Percentiles rank a stretch among this genome's conserved stretches.
phyloP scores from a whole-genome alignment of 2,797 vertebrate genomes.

The Premnoplex brunnescens region DNA sequence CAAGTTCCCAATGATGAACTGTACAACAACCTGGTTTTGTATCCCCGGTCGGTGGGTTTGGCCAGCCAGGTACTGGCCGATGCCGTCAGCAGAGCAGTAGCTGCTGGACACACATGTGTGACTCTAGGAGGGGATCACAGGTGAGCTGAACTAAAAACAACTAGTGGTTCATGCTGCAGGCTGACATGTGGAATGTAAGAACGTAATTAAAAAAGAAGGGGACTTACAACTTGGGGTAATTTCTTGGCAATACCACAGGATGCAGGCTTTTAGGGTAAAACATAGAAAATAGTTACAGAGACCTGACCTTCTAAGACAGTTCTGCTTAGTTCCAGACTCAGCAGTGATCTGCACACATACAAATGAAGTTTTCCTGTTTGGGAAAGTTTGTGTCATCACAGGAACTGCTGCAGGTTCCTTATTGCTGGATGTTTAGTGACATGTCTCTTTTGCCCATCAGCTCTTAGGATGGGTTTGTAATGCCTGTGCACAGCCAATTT shows the following conservation, averaged over 20 bases:
- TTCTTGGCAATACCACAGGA: background rate
- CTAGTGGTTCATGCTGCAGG: background rate
- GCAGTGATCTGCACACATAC: background rate
- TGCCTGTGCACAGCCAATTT: background rate
- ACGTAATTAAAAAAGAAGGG: background rate
- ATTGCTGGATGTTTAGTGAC: background rate
- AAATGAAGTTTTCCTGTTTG: background rate
- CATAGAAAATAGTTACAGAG: background rate
- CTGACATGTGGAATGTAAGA: background rate
- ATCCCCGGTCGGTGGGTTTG: slow-evolving; percentile 89
- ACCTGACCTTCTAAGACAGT: background rate
- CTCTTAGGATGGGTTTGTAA: background rate
- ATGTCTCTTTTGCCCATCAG: background rate
- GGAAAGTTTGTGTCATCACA: background rate
- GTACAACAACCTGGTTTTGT: slow-evolving; percentile 86
- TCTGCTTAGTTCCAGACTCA: background rate
- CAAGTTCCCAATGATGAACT: slow-evolving; percentile 87
- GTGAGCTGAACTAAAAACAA: slow-evolving; percentile 66
- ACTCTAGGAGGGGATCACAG: slow-evolving; percentile 97
- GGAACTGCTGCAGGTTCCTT: background rate
- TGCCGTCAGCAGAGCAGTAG: slow-evolving; percentile 85
- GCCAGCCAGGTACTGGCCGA: slow-evolving; percentile 87
- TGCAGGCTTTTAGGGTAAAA: background rate
- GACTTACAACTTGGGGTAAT: accelerated
- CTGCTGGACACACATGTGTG: slow-evolving; percentile 88